A percentile compares a stretch with the other conserved stretches of the same genome.
These are phyloP conservation scores for Peromyscus attwateri DNA, from an alignment of 2,797 vertebrate species.

Conservation along the genomic window DNA sequence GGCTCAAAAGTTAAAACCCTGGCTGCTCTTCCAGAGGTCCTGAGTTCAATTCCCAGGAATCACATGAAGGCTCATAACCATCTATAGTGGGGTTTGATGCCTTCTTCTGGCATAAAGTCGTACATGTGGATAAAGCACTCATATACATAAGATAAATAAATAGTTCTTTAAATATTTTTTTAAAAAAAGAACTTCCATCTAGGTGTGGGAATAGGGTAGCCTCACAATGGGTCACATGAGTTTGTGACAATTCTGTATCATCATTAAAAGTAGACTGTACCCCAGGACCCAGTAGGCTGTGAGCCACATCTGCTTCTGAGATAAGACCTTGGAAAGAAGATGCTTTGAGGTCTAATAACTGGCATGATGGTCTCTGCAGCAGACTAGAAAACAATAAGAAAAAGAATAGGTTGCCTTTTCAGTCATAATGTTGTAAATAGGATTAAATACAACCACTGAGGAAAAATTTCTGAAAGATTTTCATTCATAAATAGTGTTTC, in stretches of 20 bases:
- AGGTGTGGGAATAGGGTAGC: not conserved
- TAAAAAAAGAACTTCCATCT: not conserved
- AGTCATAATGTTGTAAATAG: conserved; percentile 29
- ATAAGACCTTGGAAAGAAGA: not conserved
- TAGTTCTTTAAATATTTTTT: not conserved
- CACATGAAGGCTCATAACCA: not conserved
- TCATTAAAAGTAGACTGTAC: not conserved
- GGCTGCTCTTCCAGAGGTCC: not conserved
- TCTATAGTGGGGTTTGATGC: not conserved
- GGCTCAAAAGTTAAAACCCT: not conserved
- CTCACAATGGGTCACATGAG: not conserved
- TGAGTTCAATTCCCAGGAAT: not conserved
- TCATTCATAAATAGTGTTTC: conserved; percentile 49
- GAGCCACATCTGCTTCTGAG: not conserved
- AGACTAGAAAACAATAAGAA: not conserved
- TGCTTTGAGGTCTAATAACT: not conserved
- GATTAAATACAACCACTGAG: not conserved
- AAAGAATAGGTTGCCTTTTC: not conserved
- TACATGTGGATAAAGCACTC: not conserved
- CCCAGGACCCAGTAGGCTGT: not conserved
- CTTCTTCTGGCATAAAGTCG: not conserved
- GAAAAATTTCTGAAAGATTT: conserved; percentile 58
- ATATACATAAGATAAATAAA: too few species aligned
- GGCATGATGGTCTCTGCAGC: not conserved
- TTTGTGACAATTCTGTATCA: not conserved